A percentile compares a stretch with the other conserved stretches of the same genome.
Conservation (phyloP, 2,888 invertebrate genomes). For the Hipparchia semele region DNA sequence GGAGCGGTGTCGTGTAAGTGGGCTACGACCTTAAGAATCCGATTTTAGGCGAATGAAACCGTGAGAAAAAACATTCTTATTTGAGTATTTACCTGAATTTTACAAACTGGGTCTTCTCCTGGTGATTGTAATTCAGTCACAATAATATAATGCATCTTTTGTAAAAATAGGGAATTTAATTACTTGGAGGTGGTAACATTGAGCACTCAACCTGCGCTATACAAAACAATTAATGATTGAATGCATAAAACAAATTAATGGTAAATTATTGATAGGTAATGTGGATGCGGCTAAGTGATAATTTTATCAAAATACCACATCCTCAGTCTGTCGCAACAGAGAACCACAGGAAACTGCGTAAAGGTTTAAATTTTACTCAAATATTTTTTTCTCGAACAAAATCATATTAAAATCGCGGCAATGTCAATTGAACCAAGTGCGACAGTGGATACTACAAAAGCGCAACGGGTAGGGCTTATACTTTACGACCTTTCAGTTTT, state of each 20-base stretch:
- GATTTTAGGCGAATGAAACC: no score
- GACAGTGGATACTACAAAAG: no score
- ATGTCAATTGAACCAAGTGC: no score
- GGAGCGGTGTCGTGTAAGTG: no score
- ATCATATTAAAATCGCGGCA: no score
- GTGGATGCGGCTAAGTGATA: not conserved
- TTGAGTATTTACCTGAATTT: conserved; percentile 61
- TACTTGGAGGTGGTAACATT: not conserved
- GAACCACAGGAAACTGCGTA: no score
- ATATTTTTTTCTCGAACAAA: no score
- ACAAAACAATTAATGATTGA: not conserved
- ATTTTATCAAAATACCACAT: conserved; percentile 15
- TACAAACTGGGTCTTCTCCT: conserved; percentile 61
- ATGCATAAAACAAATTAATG: conserved; percentile 25
- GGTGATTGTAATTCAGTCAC: conserved; percentile 66
- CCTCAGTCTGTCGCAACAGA: not conserved
- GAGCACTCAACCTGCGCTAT: not conserved
- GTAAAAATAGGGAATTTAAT: not conserved
- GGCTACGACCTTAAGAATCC: no score
- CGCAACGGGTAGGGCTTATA: no score
- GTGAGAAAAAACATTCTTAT: no score
- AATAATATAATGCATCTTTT: conserved; percentile 66
- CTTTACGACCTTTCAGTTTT: no score
- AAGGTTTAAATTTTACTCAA: no score
- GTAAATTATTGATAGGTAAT: conserved; percentile 17